phyloP scores from a whole-genome alignment of 2,797 vertebrate species.

The Crocodylus rhombifer region DNA sequence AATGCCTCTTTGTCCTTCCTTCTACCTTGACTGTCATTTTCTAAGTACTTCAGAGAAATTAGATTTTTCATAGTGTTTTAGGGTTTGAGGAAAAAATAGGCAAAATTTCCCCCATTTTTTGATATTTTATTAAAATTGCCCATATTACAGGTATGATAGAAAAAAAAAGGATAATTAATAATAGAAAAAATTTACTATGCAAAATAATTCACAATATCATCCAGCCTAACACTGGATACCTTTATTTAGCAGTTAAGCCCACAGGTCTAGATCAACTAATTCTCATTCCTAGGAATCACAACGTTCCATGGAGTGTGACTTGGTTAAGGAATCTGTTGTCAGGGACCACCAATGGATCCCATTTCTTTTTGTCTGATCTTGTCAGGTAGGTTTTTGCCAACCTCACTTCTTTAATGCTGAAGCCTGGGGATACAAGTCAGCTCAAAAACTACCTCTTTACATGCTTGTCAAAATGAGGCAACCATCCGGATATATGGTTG shows the following conservation, averaged over 20 bases:
- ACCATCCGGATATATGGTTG: not conserved
- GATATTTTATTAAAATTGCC: not conserved
- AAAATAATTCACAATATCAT: not conserved
- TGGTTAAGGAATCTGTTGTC: not conserved
- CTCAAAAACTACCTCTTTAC: not conserved
- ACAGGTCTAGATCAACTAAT: not conserved
- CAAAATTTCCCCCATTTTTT: not conserved
- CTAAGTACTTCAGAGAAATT: not conserved
- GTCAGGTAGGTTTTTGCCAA: not conserved
- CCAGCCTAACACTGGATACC: not conserved
- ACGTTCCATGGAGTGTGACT: not conserved
- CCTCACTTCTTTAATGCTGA: not conserved
- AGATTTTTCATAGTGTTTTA: rapidly evolving
- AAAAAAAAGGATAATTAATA: not conserved
- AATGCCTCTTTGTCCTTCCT: not conserved
- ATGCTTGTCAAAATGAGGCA: conserved; percentile 34
- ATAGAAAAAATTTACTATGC: not conserved
- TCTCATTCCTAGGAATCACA: not conserved
- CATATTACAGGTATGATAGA: not conserved
- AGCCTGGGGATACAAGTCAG: not conserved
- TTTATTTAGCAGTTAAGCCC: not conserved
- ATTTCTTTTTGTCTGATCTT: not conserved
- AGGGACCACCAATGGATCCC: rapidly evolving
- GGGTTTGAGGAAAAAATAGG: not conserved
- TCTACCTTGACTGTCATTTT: not conserved